Percentiles rank a stretch among this genome's conserved stretches.
phyloP scores from a whole-genome alignment of 1,140 invertebrate genomes.

The Drosophila santomea region DNA sequence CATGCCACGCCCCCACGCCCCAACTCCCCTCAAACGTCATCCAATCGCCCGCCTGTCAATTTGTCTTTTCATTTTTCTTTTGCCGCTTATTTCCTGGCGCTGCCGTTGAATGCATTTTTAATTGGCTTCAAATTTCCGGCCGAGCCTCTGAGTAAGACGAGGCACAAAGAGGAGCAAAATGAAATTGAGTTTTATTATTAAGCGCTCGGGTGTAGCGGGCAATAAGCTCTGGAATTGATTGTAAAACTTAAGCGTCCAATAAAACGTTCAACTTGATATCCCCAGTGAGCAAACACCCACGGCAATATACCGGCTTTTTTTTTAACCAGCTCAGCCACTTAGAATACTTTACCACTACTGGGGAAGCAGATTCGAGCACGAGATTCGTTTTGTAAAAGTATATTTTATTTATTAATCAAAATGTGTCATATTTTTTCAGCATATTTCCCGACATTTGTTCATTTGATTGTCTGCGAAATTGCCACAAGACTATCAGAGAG shows the following conservation, averaged over 20 bases:
- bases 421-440: neutral
- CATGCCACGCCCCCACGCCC: slow-evolving; percentile 9
- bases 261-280: slow-evolving; percentile 15
- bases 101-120: slow-evolving; percentile 73
- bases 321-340: neutral
- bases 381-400: too few relatives aligned
- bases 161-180: slow-evolving; percentile 32
- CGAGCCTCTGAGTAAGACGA: slow-evolving; percentile 34
- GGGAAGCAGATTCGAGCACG: too few relatives aligned
- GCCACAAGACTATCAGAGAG: slow-evolving; percentile 8
- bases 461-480: slow-evolving; percentile 14
- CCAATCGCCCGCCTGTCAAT: slow-evolving; percentile 56
- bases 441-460: slow-evolving; percentile 13
- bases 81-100: slow-evolving; percentile 66
- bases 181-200: slow-evolving; percentile 65
- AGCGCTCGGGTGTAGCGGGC: slow-evolving; percentile 16
- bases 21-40: neutral
- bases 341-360: too few relatives aligned
- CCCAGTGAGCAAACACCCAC: neutral
- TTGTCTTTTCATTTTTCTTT: slow-evolving; percentile 53
- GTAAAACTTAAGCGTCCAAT: slow-evolving; percentile 18
- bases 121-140: slow-evolving; percentile 77
- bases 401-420: too few relatives aligned
- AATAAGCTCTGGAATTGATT: slow-evolving; percentile 32
- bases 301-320: neutral